Percentiles rank a stretch among this genome's conserved stretches.
Conservation (phyloP, 2,113 vertebrate species). For the Parotia lawesii region DNA sequence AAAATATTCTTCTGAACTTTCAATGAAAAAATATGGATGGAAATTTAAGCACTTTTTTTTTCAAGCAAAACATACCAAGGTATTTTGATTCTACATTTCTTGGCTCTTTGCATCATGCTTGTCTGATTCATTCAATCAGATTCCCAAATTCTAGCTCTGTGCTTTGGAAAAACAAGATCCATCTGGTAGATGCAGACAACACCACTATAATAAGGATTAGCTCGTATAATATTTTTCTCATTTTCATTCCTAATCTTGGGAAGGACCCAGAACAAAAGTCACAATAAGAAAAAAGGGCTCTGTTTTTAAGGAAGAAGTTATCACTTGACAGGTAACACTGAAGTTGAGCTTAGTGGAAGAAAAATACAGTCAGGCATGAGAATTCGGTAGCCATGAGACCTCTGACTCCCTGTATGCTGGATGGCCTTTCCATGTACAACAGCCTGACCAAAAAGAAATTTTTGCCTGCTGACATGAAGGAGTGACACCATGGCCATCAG, state of each 20-base stretch:
- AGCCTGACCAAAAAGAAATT: not conserved
- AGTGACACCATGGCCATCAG: not conserved
- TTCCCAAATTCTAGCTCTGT: not conserved
- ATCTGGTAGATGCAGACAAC: not conserved
- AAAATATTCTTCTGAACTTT: not conserved
- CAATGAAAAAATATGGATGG: not conserved
- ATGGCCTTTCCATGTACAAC: rapidly evolving
- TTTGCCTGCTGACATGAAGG: not conserved
- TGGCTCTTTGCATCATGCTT: not conserved
- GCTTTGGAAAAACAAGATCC: conserved; percentile 1
- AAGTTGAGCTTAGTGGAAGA: not conserved
- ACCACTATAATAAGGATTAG: not conserved
- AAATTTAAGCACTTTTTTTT: not conserved
- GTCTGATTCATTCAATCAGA: not conserved
- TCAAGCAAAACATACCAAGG: not conserved
- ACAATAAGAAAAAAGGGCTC: not conserved
- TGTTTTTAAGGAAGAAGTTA: not conserved
- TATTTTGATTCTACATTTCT: not conserved
- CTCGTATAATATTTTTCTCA: not conserved
- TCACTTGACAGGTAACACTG: not conserved
- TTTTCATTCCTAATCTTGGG: not conserved
- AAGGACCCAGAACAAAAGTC: not conserved
- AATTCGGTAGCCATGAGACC: not conserved
- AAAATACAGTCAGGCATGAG: not conserved
- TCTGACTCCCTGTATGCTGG: rapidly evolving